These are phyloP conservation scores for Etheostoma nigrum DNA, from an alignment of 2,797 vertebrate species.

Conservation along the genomic window DNA sequence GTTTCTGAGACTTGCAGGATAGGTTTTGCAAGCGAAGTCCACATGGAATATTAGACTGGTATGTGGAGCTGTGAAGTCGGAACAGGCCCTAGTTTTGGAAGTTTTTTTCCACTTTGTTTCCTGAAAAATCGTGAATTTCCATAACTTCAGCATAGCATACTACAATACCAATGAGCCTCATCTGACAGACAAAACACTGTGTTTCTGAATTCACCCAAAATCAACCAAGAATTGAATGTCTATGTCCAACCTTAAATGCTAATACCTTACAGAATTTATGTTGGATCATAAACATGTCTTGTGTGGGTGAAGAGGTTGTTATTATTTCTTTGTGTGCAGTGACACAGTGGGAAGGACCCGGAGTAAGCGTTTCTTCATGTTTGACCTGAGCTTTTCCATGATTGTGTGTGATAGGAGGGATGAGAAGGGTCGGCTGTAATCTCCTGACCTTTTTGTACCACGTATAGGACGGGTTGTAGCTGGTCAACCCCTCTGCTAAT, in stretches of 20 bases:
- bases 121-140: not conserved
- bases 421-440: slow-evolving; percentile 35
- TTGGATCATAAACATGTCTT: not conserved
- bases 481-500: slow-evolving; percentile 14
- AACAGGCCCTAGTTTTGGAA: too few species aligned
- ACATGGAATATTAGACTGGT: not conserved
- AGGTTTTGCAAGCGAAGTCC: not conserved
- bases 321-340: not conserved
- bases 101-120: not conserved
- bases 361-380: slow-evolving; percentile 37
- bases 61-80: not conserved
- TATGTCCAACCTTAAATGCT: not conserved
- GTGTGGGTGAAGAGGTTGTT: not conserved
- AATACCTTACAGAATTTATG: not conserved
- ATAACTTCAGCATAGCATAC: not conserved
- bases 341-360: slow-evolving; percentile 21
- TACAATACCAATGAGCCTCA: not conserved
- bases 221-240: not conserved
- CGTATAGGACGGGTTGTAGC: not conserved
- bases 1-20: not conserved
- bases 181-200: not conserved
- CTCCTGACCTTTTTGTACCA: slow-evolving; percentile 23
- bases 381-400: slow-evolving; percentile 36
- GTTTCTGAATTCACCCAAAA: not conserved
- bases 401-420: slow-evolving; percentile 16